Evolutionary conservation across 2,888 invertebrate species (phyloP), one percentile per base, ranked within the genome.

Genomic region (Bimastos eiseni): DNA sequence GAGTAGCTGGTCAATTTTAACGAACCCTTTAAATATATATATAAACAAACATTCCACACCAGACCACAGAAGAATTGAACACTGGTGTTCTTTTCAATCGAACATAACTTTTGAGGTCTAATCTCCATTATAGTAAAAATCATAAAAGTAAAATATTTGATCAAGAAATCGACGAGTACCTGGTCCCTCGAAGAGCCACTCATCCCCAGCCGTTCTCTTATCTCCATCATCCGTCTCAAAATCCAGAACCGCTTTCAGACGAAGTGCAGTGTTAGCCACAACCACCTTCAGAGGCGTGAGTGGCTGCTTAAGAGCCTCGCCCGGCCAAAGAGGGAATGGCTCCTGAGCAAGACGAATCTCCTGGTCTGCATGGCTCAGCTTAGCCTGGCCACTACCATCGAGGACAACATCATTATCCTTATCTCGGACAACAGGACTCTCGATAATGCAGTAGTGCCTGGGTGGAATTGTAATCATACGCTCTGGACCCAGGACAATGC

Each of bases 321-420:
- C 96, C 33, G 96, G 96, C 93, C 95, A 96, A 30, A 96, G 94
- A 24, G 96, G 96, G 92, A 96, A 96, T 6, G 96, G 96, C 24
- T 95, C 95, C 92, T 95, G 95, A 34, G 95, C 94, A 49, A 96
- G 93, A n/a, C 96, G 93, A 91, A 95, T 95, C 91, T 96, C 96
- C 91, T 94, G 94, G 92, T 96, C 96, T 91, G 95, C 96, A 93
- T 96, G 95, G 15, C 93, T 92, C 38, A 96, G 94, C 83, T 93
- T 94, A 19, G 93, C 95, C 93, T 96, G 96, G 36, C 95, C 95
- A 91, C 93, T 92, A 1, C 91, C 92, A 91, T 96, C 96, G 88
- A 93, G 92, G 5, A 94, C 93, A 30, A 95, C 93, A 17, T 93
- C 92, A 24, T 93, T 93, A 70, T 95, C 94, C 36, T 93, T 94